These are phyloP conservation scores for Sebastes trivittatus DNA, from an alignment of 2,797 vertebrate genomes.

Conservation along the genomic window DNA sequence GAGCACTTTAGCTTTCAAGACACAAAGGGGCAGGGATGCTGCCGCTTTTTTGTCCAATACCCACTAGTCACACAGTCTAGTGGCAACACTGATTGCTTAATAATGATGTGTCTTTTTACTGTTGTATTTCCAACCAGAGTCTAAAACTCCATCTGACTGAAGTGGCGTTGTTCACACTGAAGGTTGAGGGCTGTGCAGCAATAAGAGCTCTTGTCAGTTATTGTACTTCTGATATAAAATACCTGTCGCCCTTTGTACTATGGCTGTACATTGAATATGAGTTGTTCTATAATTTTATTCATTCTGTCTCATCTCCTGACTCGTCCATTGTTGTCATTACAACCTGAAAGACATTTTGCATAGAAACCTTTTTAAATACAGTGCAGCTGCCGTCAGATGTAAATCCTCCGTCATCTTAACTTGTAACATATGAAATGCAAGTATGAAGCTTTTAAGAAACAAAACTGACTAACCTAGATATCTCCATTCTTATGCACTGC, in stretches of 20 bases:
- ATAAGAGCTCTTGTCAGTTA: constrained; percentile 29
- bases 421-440: background rate
- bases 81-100: background rate
- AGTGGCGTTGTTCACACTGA: constrained; percentile 37
- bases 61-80: background rate
- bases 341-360: background rate
- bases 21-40: background rate
- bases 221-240: constrained; percentile 25
- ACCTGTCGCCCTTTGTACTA: background rate
- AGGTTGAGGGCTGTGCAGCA: constrained; percentile 33
- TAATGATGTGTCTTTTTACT: background rate
- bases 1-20: background rate
- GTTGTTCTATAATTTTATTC: background rate
- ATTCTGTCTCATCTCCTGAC: constrained; percentile 1
- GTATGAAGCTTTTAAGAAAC: background rate
- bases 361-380: background rate
- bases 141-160: constrained; percentile 17
- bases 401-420: background rate
- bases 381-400: background rate
- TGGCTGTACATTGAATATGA: constrained; percentile 4
- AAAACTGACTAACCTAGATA: background rate
- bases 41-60: background rate
- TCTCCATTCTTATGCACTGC: background rate
- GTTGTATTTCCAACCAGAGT: background rate
- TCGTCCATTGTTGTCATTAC: background rate